Base-by-base conservation (phyloP, 1,140 invertebrate species). In the Brachionus rubens region DNA sequence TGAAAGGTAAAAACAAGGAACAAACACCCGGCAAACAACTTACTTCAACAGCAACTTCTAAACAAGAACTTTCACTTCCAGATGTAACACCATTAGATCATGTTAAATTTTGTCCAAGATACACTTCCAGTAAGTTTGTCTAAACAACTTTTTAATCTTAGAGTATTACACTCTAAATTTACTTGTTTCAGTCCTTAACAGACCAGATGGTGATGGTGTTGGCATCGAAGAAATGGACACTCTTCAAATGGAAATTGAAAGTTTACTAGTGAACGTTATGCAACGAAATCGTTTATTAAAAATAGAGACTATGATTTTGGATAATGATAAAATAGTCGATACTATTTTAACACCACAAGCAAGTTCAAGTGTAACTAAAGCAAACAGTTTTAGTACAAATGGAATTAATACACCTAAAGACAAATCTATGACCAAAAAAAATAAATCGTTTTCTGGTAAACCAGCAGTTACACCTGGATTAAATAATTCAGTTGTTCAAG, bases 231-330 rank as follows among this genome's bases (percentile, higher is more conserved):
- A 96, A 81, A 84, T 96, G 12, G 92, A 95, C 82, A 86, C 87
- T 0, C 84, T 96, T 10, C 93, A 96, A 81, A 81, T 90, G 47
- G 93, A 96, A 81, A 83, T 96, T n/a, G 93, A 96, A 84, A 89
- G 89, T 46, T 82, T 96, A 30, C 85, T 94, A 10, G 89, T 91
- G 80, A 87, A 88, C 6, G 92, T 95, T 86, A 81, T 84, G 30
- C 79, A 82, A 14, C 16, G 59, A 28, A 65, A 65, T 43, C 33
- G 59, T 14, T 41, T 41, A 26, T 24, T 65, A 4, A 65, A 65
- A 65, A 65, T 65, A 21, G 59, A 65, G 43, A 65, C 59, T 3
- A 65, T 65, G 59, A 65, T 65, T 10, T 65, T 65, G 24, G 59
- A 65, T 4, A 65, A 65, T n/a, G 59, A 65, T 21, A 65, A 65